Base-by-base conservation (phyloP, 2,797 vertebrate genomes). In the Brachyrhaphis roseni region DNA sequence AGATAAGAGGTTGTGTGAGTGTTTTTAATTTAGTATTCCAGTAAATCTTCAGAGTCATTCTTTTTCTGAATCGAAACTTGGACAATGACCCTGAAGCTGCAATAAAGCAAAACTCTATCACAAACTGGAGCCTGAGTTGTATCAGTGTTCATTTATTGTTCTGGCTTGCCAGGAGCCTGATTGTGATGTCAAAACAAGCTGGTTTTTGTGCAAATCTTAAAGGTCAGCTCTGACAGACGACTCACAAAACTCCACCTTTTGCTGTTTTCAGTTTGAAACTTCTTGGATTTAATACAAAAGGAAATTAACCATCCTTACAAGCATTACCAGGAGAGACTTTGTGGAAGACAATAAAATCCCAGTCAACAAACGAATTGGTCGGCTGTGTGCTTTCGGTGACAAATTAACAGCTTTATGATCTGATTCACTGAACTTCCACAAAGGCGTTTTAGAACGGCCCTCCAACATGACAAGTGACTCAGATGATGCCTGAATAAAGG, bases 401-500 rank as follows among this genome's bases (percentile, higher is more conserved):
- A 70, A 43, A 43, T 43, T 45, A 43, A 71, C 26, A 71, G 26
- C 39, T 43, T 45, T 41, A 28, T 28, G 41, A 28, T 71, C 41
- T 26, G 36, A 68, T 23, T 68, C 64, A 39, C 34, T 10, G 34
- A 12, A 57, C 13, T 53, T 53, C 23, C 12, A 28, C 28, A 77
- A 28, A 78, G 46, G 46, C 18, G 59, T 15, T 75, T 66, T 5
- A 71, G 23, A 16, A 43, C 2, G 12, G 70, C 18, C 74, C 34
- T 47, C 75, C 57, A 18, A 45, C 59, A 6, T 20, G 3, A 28
- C 7, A n/a, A 75, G 2, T 76, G 20, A 77, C 10, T 53, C n/a
- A 64, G 59, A 26, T 1, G 70, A 28, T 74, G 62, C n/a, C 3
- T 64, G 47, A 82, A 46, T 28, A 78, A 80, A 85, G 82, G 78